A percentile compares a stretch with the other conserved stretches of the same genome.
Conservation (phyloP, 2,113 vertebrate genomes). For the Nothocercus julius region DNA sequence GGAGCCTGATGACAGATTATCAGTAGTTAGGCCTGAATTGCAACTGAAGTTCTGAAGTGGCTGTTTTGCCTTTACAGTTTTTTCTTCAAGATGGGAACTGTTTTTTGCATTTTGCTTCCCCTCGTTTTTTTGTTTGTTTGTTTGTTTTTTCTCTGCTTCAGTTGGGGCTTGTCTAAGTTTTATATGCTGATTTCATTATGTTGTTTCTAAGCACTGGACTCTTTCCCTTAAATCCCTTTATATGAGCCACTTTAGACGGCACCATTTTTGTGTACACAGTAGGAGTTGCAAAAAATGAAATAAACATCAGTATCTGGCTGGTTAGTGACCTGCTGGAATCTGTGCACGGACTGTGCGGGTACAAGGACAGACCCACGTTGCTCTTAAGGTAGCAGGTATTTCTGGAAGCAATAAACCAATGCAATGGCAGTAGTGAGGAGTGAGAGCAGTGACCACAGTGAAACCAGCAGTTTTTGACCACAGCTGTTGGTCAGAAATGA, state of each 20-base stretch:
- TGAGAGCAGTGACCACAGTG: too few relatives aligned
- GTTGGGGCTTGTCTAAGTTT: neutral
- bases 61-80: neutral
- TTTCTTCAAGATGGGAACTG: neutral
- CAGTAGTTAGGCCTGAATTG: neutral
- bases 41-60: neutral
- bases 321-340: conserved; percentile 20
- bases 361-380: neutral
- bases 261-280: neutral
- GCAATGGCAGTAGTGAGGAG: neutral
- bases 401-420: neutral
- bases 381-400: neutral
- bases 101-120: neutral
- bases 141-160: neutral
- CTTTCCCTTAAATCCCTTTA: neutral
- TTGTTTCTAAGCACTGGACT: neutral
- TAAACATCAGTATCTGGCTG: neutral
- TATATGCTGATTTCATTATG: neutral
- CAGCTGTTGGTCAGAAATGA: neutral
- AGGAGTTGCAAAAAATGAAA: neutral
- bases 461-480: too few relatives aligned
- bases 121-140: too few relatives aligned
- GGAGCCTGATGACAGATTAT: neutral
- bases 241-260: neutral
- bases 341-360: neutral